Evolutionary conservation across 2,888 invertebrate species (phyloP), one percentile per base, ranked within the genome.

Genomic region (Gortyna flavago): DNA sequence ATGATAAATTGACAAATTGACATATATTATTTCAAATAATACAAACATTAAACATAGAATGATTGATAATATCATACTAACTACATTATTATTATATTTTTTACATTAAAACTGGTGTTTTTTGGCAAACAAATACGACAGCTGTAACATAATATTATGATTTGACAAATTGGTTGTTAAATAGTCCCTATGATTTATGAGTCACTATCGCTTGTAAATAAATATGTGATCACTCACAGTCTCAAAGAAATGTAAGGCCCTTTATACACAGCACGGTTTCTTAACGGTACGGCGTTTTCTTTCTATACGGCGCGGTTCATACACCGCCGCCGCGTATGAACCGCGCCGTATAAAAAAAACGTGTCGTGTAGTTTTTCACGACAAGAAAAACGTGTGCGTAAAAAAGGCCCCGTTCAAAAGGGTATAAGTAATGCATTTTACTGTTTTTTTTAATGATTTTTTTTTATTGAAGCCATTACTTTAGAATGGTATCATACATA

Each of bases 91-190:
- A 32, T 21, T 51, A 59, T 35, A 57, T 72, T 29, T 57, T 64
- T 41, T 18, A 66, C n/a, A 48, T 35, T 64, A 41, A 61, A 70
- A 41, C 18, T 29, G 32, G 75, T 68, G 57, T 59, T 62, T 80
- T 72, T 71, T 73, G 65, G 44, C 59, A 76, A 54, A 74, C 74
- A 72, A 71, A 65, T 38, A 61, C 9, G 72, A 21, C 48, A 57
- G 54, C 69, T 61, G 57, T 71, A 66, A 77, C 61, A 29, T 57
- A 68, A 68, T 51, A 71, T 64, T 75, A 78, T 78, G n/a, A 71
- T 66, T 66, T 78, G 85, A 80, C 75, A 83, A 80, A 85, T 85
- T 71, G 59, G 35, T 79, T 57, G 62, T 68, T 74, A 72, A 73
- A 85, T 32, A 77, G 44, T 59, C 29, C 16, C 32, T 62, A 65